Percentiles rank a stretch among this genome's conserved stretches.
Conservation (phyloP, 2,888 invertebrate species). For the Drosophila meridionalis region DNA sequence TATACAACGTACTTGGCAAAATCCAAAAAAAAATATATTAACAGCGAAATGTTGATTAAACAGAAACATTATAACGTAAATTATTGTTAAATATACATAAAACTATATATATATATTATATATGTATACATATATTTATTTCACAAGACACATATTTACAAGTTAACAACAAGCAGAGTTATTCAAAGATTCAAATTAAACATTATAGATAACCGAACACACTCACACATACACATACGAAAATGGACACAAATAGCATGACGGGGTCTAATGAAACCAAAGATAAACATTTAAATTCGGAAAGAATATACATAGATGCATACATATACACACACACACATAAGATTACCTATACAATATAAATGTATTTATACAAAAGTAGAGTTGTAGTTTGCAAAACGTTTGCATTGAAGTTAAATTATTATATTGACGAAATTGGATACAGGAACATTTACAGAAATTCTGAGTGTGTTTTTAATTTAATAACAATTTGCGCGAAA, state of each 20-base stretch:
- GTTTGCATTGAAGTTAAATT: slow-evolving; percentile 61
- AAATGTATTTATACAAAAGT: slow-evolving; percentile 62
- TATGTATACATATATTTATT: slow-evolving; percentile 59
- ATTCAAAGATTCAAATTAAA: slow-evolving; percentile 62
- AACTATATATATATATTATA: slow-evolving; percentile 51
- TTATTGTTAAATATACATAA: slow-evolving; percentile 75
- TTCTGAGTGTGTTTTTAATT: slow-evolving; percentile 78
- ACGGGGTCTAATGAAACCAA: slow-evolving; percentile 60
- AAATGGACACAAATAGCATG: slow-evolving; percentile 24
- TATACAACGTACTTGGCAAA: slow-evolving; percentile 69
- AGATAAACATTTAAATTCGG: slow-evolving; percentile 72
- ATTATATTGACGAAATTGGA: slow-evolving; percentile 75
- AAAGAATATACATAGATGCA: slow-evolving; percentile 41
- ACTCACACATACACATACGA: slow-evolving; percentile 19
- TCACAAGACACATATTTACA: slow-evolving; percentile 70
- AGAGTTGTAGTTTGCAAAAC: slow-evolving; percentile 72
- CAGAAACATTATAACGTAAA: slow-evolving; percentile 63
- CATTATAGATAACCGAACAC: slow-evolving; percentile 51
- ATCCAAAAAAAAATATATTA: slow-evolving; percentile 54
- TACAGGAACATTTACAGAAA: slow-evolving; percentile 81
- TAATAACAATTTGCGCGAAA: slow-evolving; percentile 59
- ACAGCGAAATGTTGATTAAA: slow-evolving; percentile 75
- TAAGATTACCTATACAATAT: slow-evolving; percentile 63
- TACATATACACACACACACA: slow-evolving; percentile 37
- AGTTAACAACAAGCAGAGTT: slow-evolving; percentile 69